Evolutionary conservation across 2,113 vertebrate species (phyloP).

Genomic region (Neogobius melanostomus): DNA sequence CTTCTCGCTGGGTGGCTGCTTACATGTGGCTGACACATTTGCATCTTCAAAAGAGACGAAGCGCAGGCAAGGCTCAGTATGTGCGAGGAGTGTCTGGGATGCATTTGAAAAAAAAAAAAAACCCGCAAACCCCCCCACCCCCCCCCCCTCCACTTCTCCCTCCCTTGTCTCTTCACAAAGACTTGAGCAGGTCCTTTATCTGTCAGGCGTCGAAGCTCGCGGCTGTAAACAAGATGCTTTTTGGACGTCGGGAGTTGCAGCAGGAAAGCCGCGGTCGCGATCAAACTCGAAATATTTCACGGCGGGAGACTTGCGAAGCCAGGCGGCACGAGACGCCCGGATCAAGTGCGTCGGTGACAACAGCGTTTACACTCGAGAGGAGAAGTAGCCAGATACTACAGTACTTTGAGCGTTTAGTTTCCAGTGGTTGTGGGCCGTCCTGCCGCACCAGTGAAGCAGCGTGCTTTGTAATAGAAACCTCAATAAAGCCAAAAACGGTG

Average conservation of each 20-base stretch:
- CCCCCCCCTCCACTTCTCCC: constrained; percentile 25
- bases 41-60: constrained; percentile 75
- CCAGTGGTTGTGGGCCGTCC: not conserved
- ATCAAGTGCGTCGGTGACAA: not conserved
- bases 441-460: no score
- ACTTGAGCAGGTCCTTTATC: constrained; percentile 50
- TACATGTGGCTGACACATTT: constrained; percentile 73
- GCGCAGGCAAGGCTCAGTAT: constrained; percentile 67
- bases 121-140: constrained; percentile 31
- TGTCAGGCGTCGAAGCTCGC: constrained; percentile 39
- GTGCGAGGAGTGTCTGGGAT: constrained; percentile 63
- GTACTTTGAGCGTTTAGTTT: not conserved
- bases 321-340: not conserved
- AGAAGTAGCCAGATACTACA: not conserved
- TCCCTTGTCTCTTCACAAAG: constrained; percentile 44
- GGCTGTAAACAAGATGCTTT: constrained; percentile 57
- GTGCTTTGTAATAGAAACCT: no score
- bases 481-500: no score
- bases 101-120: constrained; percentile 73
- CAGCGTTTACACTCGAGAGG: not conserved
- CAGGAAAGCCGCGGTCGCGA: constrained; percentile 27
- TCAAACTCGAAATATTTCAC: constrained; percentile 33
- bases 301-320: constrained; percentile 57
- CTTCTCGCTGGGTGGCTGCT: constrained; percentile 62
- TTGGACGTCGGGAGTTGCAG: constrained; percentile 34